Evolutionary conservation across 2,888 invertebrate species (phyloP).

Genomic region (Margaritifera margaritifera): DNA sequence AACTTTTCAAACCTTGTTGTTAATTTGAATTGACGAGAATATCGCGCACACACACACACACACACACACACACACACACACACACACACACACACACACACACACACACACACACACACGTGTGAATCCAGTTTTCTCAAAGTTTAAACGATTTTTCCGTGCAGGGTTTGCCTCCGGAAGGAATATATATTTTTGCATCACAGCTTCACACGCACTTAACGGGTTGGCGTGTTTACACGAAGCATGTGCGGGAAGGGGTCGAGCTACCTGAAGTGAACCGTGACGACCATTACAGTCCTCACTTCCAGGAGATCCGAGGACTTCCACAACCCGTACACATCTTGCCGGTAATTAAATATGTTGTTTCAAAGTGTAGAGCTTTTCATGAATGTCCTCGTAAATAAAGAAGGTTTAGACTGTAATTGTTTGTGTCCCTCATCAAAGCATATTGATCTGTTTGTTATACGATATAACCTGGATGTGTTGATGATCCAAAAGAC

Average conservation of each 20-base stretch:
- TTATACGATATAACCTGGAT: no score
- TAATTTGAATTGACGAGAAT: neutral
- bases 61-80: no score
- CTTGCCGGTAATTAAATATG: constrained; percentile 71
- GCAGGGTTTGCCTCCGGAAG: constrained; percentile 79
- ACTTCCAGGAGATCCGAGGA: constrained; percentile 96
- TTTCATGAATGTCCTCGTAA: no score
- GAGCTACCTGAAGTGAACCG: constrained; percentile 88
- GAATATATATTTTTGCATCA: constrained; percentile 94
- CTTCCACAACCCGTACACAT: constrained; percentile 86
- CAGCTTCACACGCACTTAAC: constrained; percentile 98
- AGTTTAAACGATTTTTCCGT: constrained; percentile 13
- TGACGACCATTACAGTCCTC: constrained; percentile 96
- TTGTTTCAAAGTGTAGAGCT: no score
- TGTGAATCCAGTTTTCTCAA: neutral
- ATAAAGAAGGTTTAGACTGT: neutral
- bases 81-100: no score
- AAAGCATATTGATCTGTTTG: no score
- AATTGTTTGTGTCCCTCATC: no score
- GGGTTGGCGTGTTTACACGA: constrained; percentile 86
- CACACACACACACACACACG: no score
- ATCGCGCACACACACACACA: no score
- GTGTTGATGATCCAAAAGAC: no score
- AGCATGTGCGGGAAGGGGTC: constrained; percentile 86
- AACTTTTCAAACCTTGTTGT: neutral